Evolutionary conservation across 1,140 invertebrate species (phyloP), one percentile per base, ranked within the genome.

Genomic region (Lepidurus packardi): DNA sequence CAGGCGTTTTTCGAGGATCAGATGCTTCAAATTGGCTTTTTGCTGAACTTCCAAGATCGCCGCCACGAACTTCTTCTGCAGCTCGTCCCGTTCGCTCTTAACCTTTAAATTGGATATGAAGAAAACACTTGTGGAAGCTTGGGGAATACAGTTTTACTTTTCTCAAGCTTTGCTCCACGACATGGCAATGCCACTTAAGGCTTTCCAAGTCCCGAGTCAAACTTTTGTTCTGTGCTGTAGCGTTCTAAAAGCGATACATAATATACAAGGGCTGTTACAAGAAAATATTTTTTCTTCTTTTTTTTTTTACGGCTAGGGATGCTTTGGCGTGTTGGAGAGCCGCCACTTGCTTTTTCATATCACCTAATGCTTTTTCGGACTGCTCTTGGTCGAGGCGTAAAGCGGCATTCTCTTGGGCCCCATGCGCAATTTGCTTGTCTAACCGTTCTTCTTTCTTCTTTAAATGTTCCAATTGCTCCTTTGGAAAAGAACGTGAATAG

Each of bases 21-120:
- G 87, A 82, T 92, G 92, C 83, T 92, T 92, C 73, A 93, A 86
- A 42, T 89, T 90, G 1, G 92, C 90, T 84, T 93, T 93, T 83
- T 95, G 92, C 85, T 95, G 93, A 6, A 95, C 88, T 83, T 95
- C 93, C 25, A 94, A 85, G 78, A 96, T 90, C 2, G 93, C 92
- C 78, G 90, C 89, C 13, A 92, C 88, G 84, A 96, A 96, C 84
- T 90, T 90, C 8, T 88, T 85, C 82, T 94, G 92, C 24, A 96
- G 83, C 74, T 92, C 91, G 82, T 95, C 91, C 45, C 93, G 88
- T 84, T 96, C 94, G 11, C 85, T 85, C 79, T 91, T 86, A n/a
- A 90, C 86, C 88, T 90, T 65, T 65, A 65, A 34, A 34, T 34
- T 4, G 34, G 34, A 34, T 34, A 34, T 7, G 53, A 6, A 21